These are phyloP conservation scores for Stegodyphus mimosarum DNA, from an alignment of 1,140 invertebrate genomes.

Conservation along the genomic window DNA sequence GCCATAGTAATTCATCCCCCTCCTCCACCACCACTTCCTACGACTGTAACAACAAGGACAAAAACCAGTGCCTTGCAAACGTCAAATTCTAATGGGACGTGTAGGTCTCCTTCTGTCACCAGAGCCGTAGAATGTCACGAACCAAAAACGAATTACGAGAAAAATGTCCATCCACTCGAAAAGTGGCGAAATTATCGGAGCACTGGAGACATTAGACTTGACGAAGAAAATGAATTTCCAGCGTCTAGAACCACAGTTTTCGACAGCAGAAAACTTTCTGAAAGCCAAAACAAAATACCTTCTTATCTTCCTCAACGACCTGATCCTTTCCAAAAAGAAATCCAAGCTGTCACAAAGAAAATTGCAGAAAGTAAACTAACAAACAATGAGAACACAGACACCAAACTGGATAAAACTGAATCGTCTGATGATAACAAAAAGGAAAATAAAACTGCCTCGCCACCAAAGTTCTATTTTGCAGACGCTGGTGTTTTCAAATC, in stretches of 20 bases:
- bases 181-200: conserved; percentile 43
- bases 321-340: conserved; percentile 52
- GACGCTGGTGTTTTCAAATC: conserved; percentile 23
- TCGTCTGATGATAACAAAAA: background rate
- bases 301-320: conserved; percentile 4
- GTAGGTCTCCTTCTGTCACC: background rate
- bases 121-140: conserved; percentile 22
- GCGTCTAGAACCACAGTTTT: conserved; percentile 34
- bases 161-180: conserved; percentile 37
- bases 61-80: background rate
- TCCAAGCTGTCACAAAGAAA: conserved; percentile 43
- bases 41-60: conserved; percentile 19
- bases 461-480: conserved; percentile 31
- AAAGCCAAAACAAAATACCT: background rate
- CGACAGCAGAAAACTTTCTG: conserved; percentile 31
- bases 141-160: conserved; percentile 10
- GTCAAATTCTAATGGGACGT: background rate
- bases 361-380: conserved; percentile 28
- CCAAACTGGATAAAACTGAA: background rate
- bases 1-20: conserved; percentile 37
- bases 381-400: background rate
- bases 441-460: conserved; percentile 1
- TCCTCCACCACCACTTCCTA: conserved; percentile 30
- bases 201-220: conserved; percentile 32
- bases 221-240: conserved; percentile 14